A percentile compares a stretch with the other conserved stretches of the same genome.
Evolutionary conservation across 2,888 invertebrate genomes (phyloP).

Genomic region (Cosmia pyralina): DNA sequence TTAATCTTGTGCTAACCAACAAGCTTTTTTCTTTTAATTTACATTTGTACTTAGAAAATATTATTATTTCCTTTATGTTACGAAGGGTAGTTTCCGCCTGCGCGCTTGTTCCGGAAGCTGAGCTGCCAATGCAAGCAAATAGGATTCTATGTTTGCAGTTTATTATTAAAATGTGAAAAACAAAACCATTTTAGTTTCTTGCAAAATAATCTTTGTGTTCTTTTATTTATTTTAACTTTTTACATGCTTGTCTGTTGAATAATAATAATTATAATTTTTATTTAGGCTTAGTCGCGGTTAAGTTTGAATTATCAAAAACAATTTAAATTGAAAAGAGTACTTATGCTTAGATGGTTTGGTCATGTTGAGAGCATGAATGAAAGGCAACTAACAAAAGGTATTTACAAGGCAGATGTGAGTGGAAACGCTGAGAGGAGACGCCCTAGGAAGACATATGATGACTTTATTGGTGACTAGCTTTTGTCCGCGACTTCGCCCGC

Average conservation of each 20-base stretch:
- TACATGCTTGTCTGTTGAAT: neutral
- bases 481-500: no score
- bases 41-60: slow-evolving; percentile 22
- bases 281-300: neutral
- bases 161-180: slow-evolving; percentile 6
- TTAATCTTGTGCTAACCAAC: neutral
- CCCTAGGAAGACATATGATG: no score
- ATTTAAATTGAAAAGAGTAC: neutral
- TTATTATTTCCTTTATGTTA: slow-evolving; percentile 54
- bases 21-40: slow-evolving; percentile 15
- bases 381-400: no score
- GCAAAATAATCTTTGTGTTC: neutral
- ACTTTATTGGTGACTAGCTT: no score
- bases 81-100: slow-evolving; percentile 39
- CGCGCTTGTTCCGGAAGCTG: slow-evolving; percentile 41
- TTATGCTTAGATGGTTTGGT: no score
- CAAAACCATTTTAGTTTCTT: neutral
- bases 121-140: slow-evolving; percentile 41
- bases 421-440: no score
- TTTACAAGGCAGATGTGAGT: no score
- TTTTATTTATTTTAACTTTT: neutral
- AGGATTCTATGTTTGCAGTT: slow-evolving; percentile 17
- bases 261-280: no score
- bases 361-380: no score
- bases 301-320: neutral